Base-by-base conservation (phyloP, 2,797 vertebrate species). In the Sebastes goodei region DNA sequence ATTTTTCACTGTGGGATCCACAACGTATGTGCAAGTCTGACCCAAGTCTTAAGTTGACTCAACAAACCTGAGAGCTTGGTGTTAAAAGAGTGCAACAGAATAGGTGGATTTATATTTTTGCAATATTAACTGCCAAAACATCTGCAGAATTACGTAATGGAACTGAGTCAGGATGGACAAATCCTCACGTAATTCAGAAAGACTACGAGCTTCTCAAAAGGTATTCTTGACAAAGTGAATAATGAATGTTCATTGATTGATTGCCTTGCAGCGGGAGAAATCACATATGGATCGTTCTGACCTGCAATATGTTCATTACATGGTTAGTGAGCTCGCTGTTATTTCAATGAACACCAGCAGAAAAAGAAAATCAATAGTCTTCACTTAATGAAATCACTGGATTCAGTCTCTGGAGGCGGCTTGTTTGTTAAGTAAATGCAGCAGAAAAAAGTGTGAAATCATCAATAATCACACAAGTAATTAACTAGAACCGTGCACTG, bases 291-390 rank as follows among this genome's bases (percentile, higher is more conserved):
- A 86, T 84, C 67, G 53, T 53, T 76, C 32, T 68, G 68, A 75
- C 63, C 76, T 61, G 76, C 69, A 67, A 74, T 76, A 71, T 83
- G 84, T 85, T 85, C 67, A 84, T 88, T 88, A 87, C 82, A 86
- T 85, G 62, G 78, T 79, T 60, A 83, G 69, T 42, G 78, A 84
- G 60, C 53, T 6, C 53, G 67, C 63, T 35, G 84, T 42, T 78
- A 65, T 80, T 89, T 88, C 78, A 90, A 70, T 71, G 29, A 81
- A 79, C 67, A 62, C 20, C 21, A 35, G 78, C 68, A 72, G 57
- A 79, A 78, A 83, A 74, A 63, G 53, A 76, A 87, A 92, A 93
- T 93, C 91, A 89, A 92, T 92, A 80, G 7, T 42, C 10, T 75
- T 76, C 73, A 30, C 80, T 83, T 86, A 80, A 91, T 90, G 52